These are phyloP conservation scores for Zaprionus ghesquierei DNA, from an alignment of 1,140 invertebrate genomes.

Conservation along the genomic window DNA sequence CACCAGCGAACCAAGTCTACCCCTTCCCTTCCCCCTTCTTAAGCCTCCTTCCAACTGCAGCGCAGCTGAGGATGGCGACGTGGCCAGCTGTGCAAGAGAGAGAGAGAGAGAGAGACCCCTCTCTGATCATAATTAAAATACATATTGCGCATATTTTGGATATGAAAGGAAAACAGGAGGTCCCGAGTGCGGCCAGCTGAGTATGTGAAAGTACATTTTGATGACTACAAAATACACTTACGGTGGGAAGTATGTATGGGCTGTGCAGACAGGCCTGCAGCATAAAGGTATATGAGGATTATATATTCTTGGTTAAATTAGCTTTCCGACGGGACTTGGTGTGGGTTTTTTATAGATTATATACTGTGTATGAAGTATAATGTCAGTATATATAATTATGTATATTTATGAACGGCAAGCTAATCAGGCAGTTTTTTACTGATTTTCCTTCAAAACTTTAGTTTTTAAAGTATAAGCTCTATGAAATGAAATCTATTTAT, in stretches of 20 bases:
- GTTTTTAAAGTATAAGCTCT: too few species aligned
- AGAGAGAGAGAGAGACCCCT: not conserved
- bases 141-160: constrained; percentile 43
- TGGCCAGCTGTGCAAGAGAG: constrained; percentile 26
- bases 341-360: too few species aligned
- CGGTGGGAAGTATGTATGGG: not conserved
- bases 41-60: not conserved
- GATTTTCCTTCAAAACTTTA: too few species aligned
- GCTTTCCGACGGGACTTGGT: too few species aligned
- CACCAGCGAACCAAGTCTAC: constrained; percentile 12
- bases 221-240: not conserved
- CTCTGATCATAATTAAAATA: constrained; percentile 66
- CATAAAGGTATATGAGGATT: too few species aligned
- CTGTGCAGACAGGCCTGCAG: not conserved
- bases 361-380: too few species aligned
- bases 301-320: too few species aligned
- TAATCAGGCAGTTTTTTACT: too few species aligned
- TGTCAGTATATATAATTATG: too few species aligned
- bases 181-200: not conserved
- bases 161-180: constrained; percentile 26
- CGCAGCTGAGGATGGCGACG: constrained; percentile 19
- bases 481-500: too few species aligned
- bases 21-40: not conserved
- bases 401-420: too few species aligned
- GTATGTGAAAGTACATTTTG: constrained; percentile 12